Percentiles rank a stretch among this genome's conserved stretches.
Evolutionary conservation across 1,140 invertebrate genomes (phyloP).

Genomic region (Marisa cornuarietis): DNA sequence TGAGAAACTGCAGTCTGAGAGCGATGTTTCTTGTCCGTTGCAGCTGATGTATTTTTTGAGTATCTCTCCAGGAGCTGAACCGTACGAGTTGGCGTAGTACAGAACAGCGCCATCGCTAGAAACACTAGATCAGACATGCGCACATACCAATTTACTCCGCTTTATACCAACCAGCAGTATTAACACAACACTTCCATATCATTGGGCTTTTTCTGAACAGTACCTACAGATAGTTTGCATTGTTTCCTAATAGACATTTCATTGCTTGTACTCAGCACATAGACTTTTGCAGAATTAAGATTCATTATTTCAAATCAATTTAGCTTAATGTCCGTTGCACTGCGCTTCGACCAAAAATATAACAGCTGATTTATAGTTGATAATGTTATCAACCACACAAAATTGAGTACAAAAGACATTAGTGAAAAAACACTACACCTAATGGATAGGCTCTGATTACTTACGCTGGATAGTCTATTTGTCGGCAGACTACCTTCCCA

Average conservation of each 20-base stretch:
- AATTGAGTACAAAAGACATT: background rate
- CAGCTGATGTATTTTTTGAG: no score
- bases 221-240: no score
- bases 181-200: no score
- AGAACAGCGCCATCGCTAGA: no score
- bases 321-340: no score
- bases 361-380: background rate
- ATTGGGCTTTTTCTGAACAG: no score
- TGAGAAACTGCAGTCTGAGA: background rate
- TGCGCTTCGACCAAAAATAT: background rate
- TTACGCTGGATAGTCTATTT: background rate
- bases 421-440: background rate
- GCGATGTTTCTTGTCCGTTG: background rate
- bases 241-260: background rate
- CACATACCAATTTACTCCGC: background rate
- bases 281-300: no score
- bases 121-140: background rate
- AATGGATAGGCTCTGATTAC: no score
- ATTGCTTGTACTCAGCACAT: background rate
- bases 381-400: conserved; percentile 10
- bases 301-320: no score
- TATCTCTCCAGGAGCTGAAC: no score
- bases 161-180: background rate
- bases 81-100: no score
- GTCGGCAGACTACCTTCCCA: background rate